Evolutionary conservation across 2,797 vertebrate species (phyloP).

Genomic region (Enteromius radiatus): DNA sequence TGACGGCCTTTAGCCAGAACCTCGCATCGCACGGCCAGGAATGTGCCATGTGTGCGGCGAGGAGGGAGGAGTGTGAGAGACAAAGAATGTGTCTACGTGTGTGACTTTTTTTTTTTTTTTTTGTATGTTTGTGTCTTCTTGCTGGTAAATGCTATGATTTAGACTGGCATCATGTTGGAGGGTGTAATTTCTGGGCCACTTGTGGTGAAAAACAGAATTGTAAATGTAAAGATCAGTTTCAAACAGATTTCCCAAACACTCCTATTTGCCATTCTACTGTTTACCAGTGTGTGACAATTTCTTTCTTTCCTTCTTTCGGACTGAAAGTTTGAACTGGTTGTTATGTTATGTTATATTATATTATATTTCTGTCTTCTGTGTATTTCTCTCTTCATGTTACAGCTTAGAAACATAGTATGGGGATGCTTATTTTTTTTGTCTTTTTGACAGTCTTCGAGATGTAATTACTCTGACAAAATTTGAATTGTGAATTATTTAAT

Average conservation of each 20-base stretch:
- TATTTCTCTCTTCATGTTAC: not conserved
- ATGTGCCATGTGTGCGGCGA: slow-evolving; percentile 59
- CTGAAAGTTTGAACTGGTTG: not conserved
- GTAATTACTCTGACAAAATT: too few relatives aligned
- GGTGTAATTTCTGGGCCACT: not conserved
- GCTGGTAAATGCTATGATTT: slow-evolving; percentile 8
- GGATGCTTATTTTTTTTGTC: not conserved
- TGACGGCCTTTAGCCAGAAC: slow-evolving; percentile 56
- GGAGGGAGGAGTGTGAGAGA: slow-evolving; percentile 58
- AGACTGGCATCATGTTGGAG: not conserved
- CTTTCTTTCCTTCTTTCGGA: not conserved
- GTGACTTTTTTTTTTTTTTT: slow-evolving; percentile 22
- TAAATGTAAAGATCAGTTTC: not conserved
- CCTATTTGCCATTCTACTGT: not conserved
- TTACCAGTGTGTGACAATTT: not conserved
- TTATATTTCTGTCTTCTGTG: not conserved
- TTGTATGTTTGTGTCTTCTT: slow-evolving; percentile 14
- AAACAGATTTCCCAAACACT: not conserved
- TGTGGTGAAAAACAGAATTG: not conserved
- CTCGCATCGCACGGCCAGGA: slow-evolving; percentile 56
- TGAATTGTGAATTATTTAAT: not conserved
- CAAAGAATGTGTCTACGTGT: slow-evolving; percentile 49
- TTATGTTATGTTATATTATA: not conserved
- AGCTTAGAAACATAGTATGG: not conserved
- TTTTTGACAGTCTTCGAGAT: not conserved